Base-by-base conservation (phyloP, 2,888 invertebrate genomes). In the Cepaea hortensis region DNA sequence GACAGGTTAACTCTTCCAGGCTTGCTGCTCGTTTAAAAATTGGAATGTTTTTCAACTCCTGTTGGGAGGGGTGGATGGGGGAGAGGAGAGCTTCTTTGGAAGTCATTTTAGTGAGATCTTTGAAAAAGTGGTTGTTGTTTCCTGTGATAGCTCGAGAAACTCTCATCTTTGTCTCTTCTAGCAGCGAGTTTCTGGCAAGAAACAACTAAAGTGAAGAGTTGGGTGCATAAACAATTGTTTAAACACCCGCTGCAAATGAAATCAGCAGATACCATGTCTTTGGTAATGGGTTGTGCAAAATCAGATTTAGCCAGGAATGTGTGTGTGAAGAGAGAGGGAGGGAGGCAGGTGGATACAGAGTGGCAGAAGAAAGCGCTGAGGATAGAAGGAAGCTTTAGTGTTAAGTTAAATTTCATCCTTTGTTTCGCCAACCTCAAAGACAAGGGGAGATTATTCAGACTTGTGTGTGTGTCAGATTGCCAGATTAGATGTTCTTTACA, bases 251-350 rank as follows among this genome's bases (percentile, higher is more conserved):
- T 20, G 81, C 15, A 70, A 70, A 70, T 81, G 81, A 68, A 68
- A 70, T 68, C 46, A 70, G 68, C 81, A 81, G 81, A 81, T 70
- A 50, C 13, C n/a, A n/a, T 68, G 65, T 81, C 70, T 1, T 6
- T 46, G 20, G 20, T 81, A 81, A 68, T 81, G 81, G 81, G 48
- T 79, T 79, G 61, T n/a, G 15, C 46, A 81, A 61, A 68, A 81
- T 68, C 81, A 46, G 46, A 81, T 46, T 46, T 81, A 6, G n/a
- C 18, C 35, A 18, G 68, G 81, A 55, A 46, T 20, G 68, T 81
- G 46, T 4, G 80, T 3, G 20, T 50, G 48, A 20, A 9, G 4
- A 13, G 81, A 55, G 23, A 9, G n/a, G 13, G 55, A 55, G 55
- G 55, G 55, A 55, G 55, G 6, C 55, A 55, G 35, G 35, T 35